Evolutionary conservation across 2,888 invertebrate species (phyloP), one percentile per base, ranked within the genome.

Genomic region (Tanytarsus gracilentus): DNA sequence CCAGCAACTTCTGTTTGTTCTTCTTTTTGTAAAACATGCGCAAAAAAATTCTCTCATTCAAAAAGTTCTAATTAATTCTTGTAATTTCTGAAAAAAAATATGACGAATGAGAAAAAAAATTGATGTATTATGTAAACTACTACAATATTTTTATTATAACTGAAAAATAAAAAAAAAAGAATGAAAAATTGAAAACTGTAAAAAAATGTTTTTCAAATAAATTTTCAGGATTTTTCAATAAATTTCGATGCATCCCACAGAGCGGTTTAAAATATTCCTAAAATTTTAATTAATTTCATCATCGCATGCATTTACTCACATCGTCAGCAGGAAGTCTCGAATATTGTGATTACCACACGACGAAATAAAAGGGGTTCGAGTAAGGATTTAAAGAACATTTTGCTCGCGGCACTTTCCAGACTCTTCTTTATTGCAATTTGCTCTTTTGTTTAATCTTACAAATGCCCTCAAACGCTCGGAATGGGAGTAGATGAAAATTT

Each of bases 81-180:
- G 44, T 23, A 44, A 44, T 44, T 44, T 44, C 23, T 23, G 23
- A 44, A 44, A 44, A 44, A 44, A 18, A 44, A 11, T 9, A 33
- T 33, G 33, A 44, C 2, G 21, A 23, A 44, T 44, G 44, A 36
- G 44, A 44, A 11, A 26, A 49, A 49, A 53, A 53, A 33, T 55
- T 55, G 55, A 27, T 55, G 55, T 55, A 55, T 55, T 55, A 55
- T 55, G 55, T 55, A 55, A 55, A 51, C 27, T 33, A 55, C 26
- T 55, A 55, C 55, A 55, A 55, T 55, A 55, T 55, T 55, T 55
- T 55, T 55, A 55, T 55, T 55, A 55, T 55, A 55, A 40, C n/a
- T 25, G 33, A 30, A 55, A 55, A 39, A 23, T 30, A 51, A 29
- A 30, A 16, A 26, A 55, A 55, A 25, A 55, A 2, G 26, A 55